phyloP scores from a whole-genome alignment of 2,797 vertebrate genomes.

The Acipenser transmontanus region DNA sequence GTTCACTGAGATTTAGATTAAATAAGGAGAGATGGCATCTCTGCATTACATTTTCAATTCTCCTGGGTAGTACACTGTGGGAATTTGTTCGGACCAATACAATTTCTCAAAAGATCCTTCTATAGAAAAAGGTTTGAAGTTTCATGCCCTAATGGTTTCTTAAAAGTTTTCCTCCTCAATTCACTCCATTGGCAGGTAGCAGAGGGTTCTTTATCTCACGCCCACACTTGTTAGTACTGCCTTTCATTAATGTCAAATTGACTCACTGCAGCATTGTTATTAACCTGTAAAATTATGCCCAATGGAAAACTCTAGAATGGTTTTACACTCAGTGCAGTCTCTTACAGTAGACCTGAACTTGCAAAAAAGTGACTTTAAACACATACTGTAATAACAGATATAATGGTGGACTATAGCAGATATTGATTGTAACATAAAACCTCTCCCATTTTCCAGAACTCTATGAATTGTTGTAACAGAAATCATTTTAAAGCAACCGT shows the following conservation, averaged over 20 bases:
- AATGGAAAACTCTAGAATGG: slow-evolving; percentile 4
- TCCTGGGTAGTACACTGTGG: slow-evolving; percentile 12
- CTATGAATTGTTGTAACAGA: no score
- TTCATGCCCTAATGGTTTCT: slow-evolving; percentile 48
- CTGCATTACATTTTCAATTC: slow-evolving; percentile 14
- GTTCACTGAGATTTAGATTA: no score
- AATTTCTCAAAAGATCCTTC: slow-evolving; percentile 27
- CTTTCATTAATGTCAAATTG: slow-evolving; percentile 60
- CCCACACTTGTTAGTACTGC: slow-evolving; percentile 48
- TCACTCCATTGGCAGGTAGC: slow-evolving; percentile 41
- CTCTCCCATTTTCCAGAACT: no score
- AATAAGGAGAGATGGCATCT: no score
- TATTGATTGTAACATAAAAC: no score
- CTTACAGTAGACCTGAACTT: neutral
- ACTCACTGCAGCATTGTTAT: slow-evolving; percentile 48
- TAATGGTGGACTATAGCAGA: no score
- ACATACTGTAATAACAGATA: no score
- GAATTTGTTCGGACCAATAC: slow-evolving; percentile 21
- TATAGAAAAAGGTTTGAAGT: slow-evolving; percentile 44
- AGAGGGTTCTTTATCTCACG: slow-evolving; percentile 47
- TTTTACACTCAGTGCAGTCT: neutral
- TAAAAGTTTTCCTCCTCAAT: slow-evolving; percentile 43
- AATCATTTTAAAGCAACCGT: no score
- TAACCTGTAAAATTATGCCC: slow-evolving; percentile 32
- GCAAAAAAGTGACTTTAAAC: no score